Base-by-base conservation (phyloP, 2,113 vertebrate species). In the Actinemys pallida region DNA sequence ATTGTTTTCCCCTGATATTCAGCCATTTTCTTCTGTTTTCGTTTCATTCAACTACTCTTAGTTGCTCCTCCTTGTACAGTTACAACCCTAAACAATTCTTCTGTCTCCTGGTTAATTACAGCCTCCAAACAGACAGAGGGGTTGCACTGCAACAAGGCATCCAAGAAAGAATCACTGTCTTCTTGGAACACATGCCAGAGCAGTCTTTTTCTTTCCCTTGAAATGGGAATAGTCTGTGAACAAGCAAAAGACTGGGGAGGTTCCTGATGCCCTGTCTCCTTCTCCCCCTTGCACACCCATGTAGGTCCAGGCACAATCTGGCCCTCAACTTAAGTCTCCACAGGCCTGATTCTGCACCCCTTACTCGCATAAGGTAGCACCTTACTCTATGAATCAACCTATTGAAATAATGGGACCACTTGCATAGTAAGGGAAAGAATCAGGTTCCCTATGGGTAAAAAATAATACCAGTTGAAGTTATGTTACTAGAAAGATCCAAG, bases 1-100 rank as follows among this genome's bases (percentile, higher is more conserved):
- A 59, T 75, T 93, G 87, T 80, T 94, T 62, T 35, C 90, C 9
- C 8, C 42, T 86, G 53, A 81, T 93, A 90, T 75, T 90, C 35
- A 53, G 31, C 50, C 1, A 4, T 89, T 91, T 56, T 87, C 31
- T 80, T 95, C 57, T 87, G 6, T 65, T 84, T 90, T 90, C 80
- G 86, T 93, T 65, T n/a, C 78, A 54, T 54, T 91, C 12, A 81
- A 14, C 4, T 45, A 1, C 6, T 56, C 69, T 78, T 27, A 76
- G 42, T 47, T 76, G 24, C 25, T 45, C 75, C 5, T 76, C 24
- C 24, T 76, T 47, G 39, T 45, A 45, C 22, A 45, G 22, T 47
- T 45, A 45, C 22, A 27, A 27, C 14, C 5, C 19, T 57, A 90
- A 86, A 81, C 80, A 81, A 72, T 91, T 81, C 88, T 3, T 86